Evolutionary conservation across 2,888 invertebrate species (phyloP), one percentile per base, ranked within the genome.

Genomic region (Xylophagus ater): DNA sequence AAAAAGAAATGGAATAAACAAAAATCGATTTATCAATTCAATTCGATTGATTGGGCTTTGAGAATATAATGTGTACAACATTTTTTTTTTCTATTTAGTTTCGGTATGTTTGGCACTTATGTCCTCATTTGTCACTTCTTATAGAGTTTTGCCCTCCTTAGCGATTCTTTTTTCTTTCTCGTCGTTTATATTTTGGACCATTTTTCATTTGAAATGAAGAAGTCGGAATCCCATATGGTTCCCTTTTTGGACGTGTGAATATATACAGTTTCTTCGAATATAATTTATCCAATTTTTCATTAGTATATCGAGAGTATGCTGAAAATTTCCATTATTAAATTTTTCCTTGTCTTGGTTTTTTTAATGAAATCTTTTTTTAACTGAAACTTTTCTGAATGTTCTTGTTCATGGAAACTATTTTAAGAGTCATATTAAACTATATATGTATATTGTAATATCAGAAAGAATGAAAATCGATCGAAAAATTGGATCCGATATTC

Each of bases 221-320:
- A n/a, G n/a, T n/a, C n/a, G 12, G 17, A 20, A 24, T 31, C 19
- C 38, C 38, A 38, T 38, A 38, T 38, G 38, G 24, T 32, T 33
- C 38, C 4, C 2, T 29, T 17, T 29, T 29, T 17, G 10, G 10
- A n/a, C n/a, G n/a, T n/a, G n/a, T n/a, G n/a, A n/a, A n/a, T n/a
- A n/a, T n/a, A n/a, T n/a, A n/a, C n/a, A n/a, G n/a, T n/a, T n/a
- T n/a, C n/a, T 28, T 29, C 15, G 17, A 29, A 29, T 33, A 34
- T 42, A 42, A 42, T 42, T 42, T 42, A 42, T 42, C 25, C 42
- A 30, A 42, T 37, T 42, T 42, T 39, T 43, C 42, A 39, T 42
- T 38, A 35, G 39, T 25, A 20, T 21, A 10, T 12, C 25, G 10
- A 34, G 31, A 34, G 25, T 34, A 34, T 34, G 34, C n/a, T n/a